These are phyloP conservation scores for Cantharis lateralis DNA, from an alignment of 2,888 invertebrate species.

Conservation along the genomic window DNA sequence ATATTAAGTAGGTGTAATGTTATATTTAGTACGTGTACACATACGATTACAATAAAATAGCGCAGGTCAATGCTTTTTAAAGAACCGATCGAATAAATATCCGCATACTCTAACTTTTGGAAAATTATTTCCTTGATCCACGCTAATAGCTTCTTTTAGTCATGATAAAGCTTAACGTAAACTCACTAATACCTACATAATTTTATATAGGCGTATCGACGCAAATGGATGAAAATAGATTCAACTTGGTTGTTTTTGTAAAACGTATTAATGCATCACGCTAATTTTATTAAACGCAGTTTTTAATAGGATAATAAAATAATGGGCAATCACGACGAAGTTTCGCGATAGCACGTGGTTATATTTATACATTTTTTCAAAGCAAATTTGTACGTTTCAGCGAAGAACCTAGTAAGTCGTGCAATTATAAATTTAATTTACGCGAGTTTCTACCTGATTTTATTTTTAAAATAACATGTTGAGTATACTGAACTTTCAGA, in stretches of 20 bases:
- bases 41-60: slow-evolving; percentile 12
- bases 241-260: neutral
- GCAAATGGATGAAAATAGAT: neutral
- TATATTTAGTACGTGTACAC: slow-evolving; percentile 14
- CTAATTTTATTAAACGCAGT: neutral
- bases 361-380: neutral
- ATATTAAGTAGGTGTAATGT: slow-evolving; percentile 7
- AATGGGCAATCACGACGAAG: neutral
- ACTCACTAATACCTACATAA: neutral
- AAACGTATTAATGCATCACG: neutral
- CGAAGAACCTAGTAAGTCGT: too few species aligned
- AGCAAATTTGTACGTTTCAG: too few species aligned
- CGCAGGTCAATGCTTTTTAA: slow-evolving; percentile 17
- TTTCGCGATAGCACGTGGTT: neutral
- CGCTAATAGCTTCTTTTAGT: neutral
- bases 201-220: neutral
- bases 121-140: neutral
- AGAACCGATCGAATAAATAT: neutral
- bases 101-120: neutral
- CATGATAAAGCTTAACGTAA: neutral
- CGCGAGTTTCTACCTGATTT: too few species aligned
- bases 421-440: too few species aligned
- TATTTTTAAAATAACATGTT: too few species aligned
- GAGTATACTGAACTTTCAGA: too few species aligned
- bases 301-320: neutral